phyloP scores from a whole-genome alignment of 2,888 invertebrate genomes.

The Drosophila macrospina region DNA sequence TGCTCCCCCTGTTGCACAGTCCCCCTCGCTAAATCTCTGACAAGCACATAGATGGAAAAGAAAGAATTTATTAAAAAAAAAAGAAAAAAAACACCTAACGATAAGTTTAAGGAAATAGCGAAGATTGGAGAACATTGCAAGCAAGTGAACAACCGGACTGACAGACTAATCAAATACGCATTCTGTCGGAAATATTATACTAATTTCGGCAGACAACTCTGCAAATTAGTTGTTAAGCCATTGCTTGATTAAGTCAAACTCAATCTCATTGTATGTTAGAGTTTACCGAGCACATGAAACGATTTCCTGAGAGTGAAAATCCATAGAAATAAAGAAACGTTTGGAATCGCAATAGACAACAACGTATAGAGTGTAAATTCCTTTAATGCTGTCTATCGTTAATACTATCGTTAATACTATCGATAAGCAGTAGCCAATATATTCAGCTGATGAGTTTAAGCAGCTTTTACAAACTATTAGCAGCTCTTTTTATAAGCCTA shows the following conservation, averaged over 20 bases:
- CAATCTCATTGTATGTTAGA: not conserved
- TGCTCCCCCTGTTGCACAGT: not conserved
- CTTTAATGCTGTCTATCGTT: not conserved
- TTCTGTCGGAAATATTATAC: not conserved
- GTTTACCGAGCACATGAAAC: not conserved
- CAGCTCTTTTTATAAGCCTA: too few relatives aligned
- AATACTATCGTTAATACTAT: not conserved
- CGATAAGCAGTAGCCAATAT: too few relatives aligned
- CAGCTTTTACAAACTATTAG: too few relatives aligned
- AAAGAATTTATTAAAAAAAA: not conserved
- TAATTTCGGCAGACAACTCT: not conserved
- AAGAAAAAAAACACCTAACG: not conserved
- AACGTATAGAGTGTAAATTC: not conserved
- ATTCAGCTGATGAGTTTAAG: too few relatives aligned
- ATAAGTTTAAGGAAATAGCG: slow-evolving; percentile 1
- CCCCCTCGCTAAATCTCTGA: not conserved
- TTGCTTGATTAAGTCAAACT: not conserved
- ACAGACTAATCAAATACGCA: not conserved
- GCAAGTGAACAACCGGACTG: not conserved
- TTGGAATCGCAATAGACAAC: not conserved
- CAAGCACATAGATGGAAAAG: not conserved
- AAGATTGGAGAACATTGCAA: slow-evolving; percentile 7
- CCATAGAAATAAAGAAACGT: not conserved
- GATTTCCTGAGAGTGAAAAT: not conserved
- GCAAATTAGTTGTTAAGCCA: not conserved